Base-by-base conservation (phyloP, 2,797 vertebrate species). In the Artibeus jamaicensis region DNA sequence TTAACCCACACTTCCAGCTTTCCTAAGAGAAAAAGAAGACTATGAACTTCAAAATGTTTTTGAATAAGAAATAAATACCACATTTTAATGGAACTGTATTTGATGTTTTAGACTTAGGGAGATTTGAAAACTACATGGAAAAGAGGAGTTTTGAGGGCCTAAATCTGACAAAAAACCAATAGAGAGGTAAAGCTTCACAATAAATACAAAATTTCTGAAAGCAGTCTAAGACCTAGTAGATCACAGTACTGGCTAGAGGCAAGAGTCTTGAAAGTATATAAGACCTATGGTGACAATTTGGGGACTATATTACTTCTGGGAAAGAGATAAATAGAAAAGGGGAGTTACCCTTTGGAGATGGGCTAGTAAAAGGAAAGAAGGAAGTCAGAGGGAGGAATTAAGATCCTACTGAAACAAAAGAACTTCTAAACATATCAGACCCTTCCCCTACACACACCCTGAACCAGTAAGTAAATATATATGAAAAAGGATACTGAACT, bases 51-150 rank as follows among this genome's bases (percentile, higher is more conserved):
- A 77, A 62, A 48, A 86, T 59, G 57, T 57, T 93, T 93, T 82
- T 46, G 70, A 93, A 55, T 68, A 83, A 46, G 57, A 85, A 85
- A 89, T 89, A 81, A 96, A 89, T 15, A 87, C 53, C 71, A 89
- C n/a, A 74, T 81, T 86, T 7, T 32, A 86, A 76, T 22, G 50
- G 37, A 89, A 50, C 48, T 82, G 9, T 74, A 24, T 93, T 89
- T 29, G 70, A 39, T 81, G 4, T 86, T 81, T 86, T 73, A 86
- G 57, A 81, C 39, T 78, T 93, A 46, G 16, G 26, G 32, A 62
- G 21, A 26, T 67, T 89, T 86, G 65, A 74, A 89, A 95, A 85
- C 48, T 89, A 71, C 5, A 16, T 93, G 73, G 55, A 86, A 74
- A 86, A 95, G 39, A 53, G 29, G 6, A 39, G n/a, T 79, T 42